Evolutionary conservation across 2,113 vertebrate genomes (phyloP), one percentile per base, ranked within the genome.

Genomic region (Progne subis): DNA sequence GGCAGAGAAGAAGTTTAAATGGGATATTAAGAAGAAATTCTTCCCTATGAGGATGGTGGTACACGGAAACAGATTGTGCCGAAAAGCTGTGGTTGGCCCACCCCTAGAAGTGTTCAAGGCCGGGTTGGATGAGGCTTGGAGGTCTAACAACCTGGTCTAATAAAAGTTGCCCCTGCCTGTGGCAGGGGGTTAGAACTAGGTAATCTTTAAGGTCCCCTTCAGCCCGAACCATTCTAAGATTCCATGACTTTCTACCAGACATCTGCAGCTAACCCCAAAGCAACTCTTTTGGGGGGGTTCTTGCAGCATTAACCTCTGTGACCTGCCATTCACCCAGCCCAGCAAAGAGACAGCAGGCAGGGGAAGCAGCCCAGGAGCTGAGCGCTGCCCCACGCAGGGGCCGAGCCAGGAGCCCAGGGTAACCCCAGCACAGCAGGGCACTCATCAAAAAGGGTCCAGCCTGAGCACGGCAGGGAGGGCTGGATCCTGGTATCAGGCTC

Each of bases 61-160:
- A 7, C 53, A 14, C n/a, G 25, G 17, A 9, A 19, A 82, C 19
- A 60, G 19, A 16, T 12, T 68, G 15, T 26, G 21, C 53, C 74
- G 77, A 39, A 49, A 67, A 88, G 15, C 44, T 23, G 31, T 43
- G 14, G 14, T 5, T 72, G 18, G 31, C 52, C 14, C 31, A 50
- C 13, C 26, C 34, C 37, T 52, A 28, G 32, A 39, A 52, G 5
- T n/a, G 32, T 29, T 23, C 52, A 43, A 72, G 37, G 26, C 59
- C 26, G 26, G 32, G 44, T 1, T 59, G 37, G 52, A 59, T 0
- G 0, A 8, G 9, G 37, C 37, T 65, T 44, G 32, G 60, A 81
- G 18, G 8, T 37, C 37, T 37, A 37, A 37, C 9, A 74, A 29
- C 5, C 52, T 20, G 26, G 6, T 13, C 9, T 24, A 52, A 15